A percentile compares a stretch with the other conserved stretches of the same genome.
Conservation (phyloP, 23 tunicate genomes). For the Trididemnum nubilum region DNA sequence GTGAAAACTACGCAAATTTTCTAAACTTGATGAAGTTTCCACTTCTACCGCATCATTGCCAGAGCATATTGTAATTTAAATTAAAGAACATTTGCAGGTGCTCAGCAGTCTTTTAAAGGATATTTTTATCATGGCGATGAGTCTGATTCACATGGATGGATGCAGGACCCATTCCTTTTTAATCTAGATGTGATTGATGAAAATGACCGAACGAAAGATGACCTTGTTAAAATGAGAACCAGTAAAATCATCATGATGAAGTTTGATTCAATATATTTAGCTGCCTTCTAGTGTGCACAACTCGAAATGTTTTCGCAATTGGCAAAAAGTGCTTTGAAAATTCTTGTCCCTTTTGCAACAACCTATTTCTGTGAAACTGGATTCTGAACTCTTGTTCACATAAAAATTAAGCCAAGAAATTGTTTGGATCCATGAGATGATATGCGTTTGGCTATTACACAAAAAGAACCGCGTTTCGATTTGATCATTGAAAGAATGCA, state of each 20-base stretch:
- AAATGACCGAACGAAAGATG: conserved; percentile 26
- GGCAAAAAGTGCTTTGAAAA: neutral
- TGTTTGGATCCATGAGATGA: too few relatives aligned
- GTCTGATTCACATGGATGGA: conserved; percentile 16
- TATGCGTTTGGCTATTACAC: too few relatives aligned
- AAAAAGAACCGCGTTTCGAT: too few relatives aligned
- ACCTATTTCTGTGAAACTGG: too few relatives aligned
- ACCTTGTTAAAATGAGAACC: conserved; percentile 17
- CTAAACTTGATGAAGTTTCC: conserved; percentile 36
- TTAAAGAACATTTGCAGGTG: conserved; percentile 30
- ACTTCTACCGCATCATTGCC: conserved; percentile 28
- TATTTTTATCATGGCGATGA: conserved; percentile 22
- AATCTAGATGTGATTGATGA: conserved; percentile 19
- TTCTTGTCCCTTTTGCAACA: too few relatives aligned
- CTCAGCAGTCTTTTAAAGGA: conserved; percentile 30
- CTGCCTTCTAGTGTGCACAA: conserved; percentile 14
- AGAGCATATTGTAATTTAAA: conserved; percentile 28
- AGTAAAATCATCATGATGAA: conserved; percentile 4
- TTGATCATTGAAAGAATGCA: too few relatives aligned
- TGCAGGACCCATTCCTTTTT: conserved; percentile 24
- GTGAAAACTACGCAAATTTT: conserved; percentile 41
- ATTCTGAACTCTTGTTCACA: too few relatives aligned
- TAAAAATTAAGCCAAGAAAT: too few relatives aligned
- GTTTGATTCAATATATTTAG: conserved; percentile 3
- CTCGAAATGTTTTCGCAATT: conserved; percentile 1